A percentile compares a stretch with the other conserved stretches of the same genome.
These are phyloP conservation scores for Archips crataeganus DNA, from an alignment of 2,888 invertebrate genomes.

Conservation along the genomic window DNA sequence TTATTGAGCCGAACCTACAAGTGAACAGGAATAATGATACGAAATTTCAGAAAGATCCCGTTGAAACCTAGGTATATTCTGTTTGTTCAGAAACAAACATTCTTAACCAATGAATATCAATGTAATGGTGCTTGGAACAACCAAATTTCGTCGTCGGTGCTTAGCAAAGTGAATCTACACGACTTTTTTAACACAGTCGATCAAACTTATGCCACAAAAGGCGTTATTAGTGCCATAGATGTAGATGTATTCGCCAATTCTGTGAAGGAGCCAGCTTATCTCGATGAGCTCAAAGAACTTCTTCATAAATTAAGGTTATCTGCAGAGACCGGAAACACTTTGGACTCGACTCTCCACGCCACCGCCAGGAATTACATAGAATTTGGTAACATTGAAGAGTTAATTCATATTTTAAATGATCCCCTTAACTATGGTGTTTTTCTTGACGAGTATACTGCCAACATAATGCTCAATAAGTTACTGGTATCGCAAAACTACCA, in stretches of 20 bases:
- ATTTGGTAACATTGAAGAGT: conserved; percentile 85
- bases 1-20: neutral
- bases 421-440: conserved; percentile 96
- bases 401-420: conserved; percentile 91
- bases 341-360: conserved; percentile 94
- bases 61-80: conserved; percentile 48
- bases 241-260: conserved; percentile 93
- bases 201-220: conserved; percentile 86
- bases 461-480: conserved; percentile 92
- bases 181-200: conserved; percentile 90
- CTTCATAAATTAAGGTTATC: conserved; percentile 90
- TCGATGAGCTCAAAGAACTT: conserved; percentile 91
- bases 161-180: conserved; percentile 87
- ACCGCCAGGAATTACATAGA: conserved; percentile 87
- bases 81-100: conserved; percentile 70
- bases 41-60: conserved; percentile 52
- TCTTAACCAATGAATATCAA: conserved; percentile 90
- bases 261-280: conserved; percentile 81
- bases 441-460: conserved; percentile 92
- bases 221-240: conserved; percentile 91
- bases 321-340: conserved; percentile 88
- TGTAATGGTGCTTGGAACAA: conserved; percentile 90
- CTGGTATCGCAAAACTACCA: conserved; percentile 88
- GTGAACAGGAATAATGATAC: conserved; percentile 31
- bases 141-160: conserved; percentile 86